Evolutionary conservation across 2,888 invertebrate genomes (phyloP).

Genomic region (Callyntrura sp.): DNA sequence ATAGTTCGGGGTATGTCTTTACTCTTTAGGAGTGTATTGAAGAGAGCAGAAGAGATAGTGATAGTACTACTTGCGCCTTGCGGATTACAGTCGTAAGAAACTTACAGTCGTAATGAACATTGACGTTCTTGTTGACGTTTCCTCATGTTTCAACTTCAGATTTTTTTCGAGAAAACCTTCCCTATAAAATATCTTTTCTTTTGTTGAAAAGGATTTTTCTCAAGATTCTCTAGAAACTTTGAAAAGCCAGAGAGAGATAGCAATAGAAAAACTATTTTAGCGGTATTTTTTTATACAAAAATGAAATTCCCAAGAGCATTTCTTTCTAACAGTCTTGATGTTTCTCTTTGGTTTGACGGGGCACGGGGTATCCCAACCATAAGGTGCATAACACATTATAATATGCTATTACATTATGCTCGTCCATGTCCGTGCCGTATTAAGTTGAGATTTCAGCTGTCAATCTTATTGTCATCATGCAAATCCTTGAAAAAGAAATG

Average conservation of each 20-base stretch:
- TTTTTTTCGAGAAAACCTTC: slow-evolving; percentile 28
- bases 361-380: too few species aligned
- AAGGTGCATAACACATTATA: too few species aligned
- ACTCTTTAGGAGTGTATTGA: not conserved
- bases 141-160: too few species aligned
- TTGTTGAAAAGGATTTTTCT: not conserved
- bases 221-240: too few species aligned
- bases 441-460: not conserved
- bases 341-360: too few species aligned
- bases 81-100: not conserved
- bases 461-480: slow-evolving; percentile 1
- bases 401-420: not conserved
- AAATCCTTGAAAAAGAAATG: too few species aligned
- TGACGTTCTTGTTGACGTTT: slow-evolving; percentile 32
- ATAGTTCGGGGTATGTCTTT: slow-evolving; percentile 51
- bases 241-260: too few species aligned
- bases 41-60: not conserved
- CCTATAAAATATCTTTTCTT: not conserved
- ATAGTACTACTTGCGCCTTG: not conserved
- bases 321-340: too few species aligned
- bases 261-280: too few species aligned
- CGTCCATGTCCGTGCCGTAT: not conserved
- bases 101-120: not conserved
- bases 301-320: slow-evolving; percentile 12
- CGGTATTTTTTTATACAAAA: too few species aligned